Evolutionary conservation across 2,888 invertebrate genomes (phyloP).

Genomic region (Hydrotaea diabolus): DNA sequence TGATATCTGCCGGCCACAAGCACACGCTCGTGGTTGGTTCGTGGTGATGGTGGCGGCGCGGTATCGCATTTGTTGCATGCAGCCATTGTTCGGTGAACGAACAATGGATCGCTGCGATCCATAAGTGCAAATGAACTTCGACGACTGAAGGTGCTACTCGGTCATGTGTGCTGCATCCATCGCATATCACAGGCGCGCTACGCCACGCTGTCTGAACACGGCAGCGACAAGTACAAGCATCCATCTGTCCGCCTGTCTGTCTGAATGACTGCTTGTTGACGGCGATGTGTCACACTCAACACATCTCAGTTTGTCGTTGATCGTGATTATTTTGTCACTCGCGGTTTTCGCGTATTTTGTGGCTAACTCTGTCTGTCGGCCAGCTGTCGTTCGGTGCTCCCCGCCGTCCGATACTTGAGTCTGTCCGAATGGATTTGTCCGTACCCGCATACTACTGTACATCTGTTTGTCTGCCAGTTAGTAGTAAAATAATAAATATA

Average conservation of each 20-base stretch:
- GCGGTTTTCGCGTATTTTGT: slow-evolving; percentile 10
- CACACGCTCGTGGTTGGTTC: too few species aligned
- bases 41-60: not conserved
- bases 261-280: not conserved
- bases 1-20: not conserved
- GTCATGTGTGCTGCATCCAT: not conserved
- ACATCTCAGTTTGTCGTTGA: not conserved
- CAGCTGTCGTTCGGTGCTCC: not conserved
- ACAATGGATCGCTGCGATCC: not conserved
- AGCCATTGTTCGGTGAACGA: too few species aligned
- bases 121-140: not conserved
- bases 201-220: slow-evolving; percentile 10
- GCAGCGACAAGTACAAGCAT: not conserved
- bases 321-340: slow-evolving; percentile 19
- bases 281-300: slow-evolving; percentile 8
- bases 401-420: not conserved
- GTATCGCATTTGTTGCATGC: not conserved
- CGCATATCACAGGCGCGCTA: not conserved
- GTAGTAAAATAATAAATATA: not conserved
- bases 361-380: slow-evolving; percentile 15
- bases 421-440: not conserved
- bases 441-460: not conserved
- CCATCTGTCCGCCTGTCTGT: not conserved
- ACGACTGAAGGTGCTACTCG: not conserved
- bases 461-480: not conserved